phyloP scores from a whole-genome alignment of 2,113 vertebrate genomes.

The Leucosticte australis region DNA sequence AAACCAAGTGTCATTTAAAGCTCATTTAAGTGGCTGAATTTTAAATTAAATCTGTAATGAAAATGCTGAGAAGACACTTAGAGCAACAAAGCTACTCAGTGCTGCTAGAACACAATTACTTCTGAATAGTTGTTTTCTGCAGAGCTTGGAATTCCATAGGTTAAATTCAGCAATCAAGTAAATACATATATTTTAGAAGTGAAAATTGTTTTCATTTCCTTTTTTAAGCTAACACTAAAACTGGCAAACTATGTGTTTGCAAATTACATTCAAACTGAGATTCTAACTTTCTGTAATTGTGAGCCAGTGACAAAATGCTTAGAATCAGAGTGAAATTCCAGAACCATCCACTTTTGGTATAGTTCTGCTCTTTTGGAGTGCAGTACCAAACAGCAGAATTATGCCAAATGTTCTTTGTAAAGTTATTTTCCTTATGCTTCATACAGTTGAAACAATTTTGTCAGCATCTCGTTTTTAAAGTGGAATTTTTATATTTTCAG shows the following conservation, averaged over 20 bases:
- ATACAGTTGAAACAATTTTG: not conserved
- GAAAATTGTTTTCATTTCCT: not conserved
- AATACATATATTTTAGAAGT: not conserved
- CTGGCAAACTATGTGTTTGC: not conserved
- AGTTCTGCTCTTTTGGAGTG: not conserved
- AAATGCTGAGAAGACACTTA: not conserved
- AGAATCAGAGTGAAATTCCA: not conserved
- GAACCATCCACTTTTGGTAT: not conserved
- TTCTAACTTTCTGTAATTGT: not conserved
- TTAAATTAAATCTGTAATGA: not conserved
- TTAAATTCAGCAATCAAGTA: not conserved
- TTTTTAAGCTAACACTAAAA: not conserved
- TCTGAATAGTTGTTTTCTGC: not conserved
- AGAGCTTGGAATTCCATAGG: not conserved
- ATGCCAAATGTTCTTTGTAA: not conserved
- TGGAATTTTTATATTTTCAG: not conserved
- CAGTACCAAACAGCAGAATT: constrained; percentile 1
- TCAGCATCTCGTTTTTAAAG: constrained; percentile 1
- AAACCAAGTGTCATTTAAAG: not conserved
- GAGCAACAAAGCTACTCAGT: not conserved
- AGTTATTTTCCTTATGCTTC: not conserved
- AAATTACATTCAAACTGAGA: not conserved
- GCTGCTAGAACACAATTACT: not conserved
- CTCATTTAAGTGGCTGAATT: not conserved
- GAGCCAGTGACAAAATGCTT: not conserved